Evolutionary conservation across 1,140 invertebrate genomes (phyloP), one percentile per base, ranked within the genome.

Genomic region (Heliconius himera): DNA sequence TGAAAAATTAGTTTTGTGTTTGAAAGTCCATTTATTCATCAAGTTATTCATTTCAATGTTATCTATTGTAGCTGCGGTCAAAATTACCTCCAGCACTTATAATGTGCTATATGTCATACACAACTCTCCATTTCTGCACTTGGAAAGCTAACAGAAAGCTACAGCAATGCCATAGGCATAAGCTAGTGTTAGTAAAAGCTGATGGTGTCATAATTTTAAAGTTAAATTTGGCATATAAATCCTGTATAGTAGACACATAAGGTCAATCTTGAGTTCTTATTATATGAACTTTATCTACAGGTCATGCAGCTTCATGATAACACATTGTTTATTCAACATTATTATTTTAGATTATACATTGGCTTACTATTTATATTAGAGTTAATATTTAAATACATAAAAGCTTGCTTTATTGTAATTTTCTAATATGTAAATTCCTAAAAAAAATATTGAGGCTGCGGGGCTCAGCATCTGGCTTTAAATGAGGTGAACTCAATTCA

Each of bases 231-330:
- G 29, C 26, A 29, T 26, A 16, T 66, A 29, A 29, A 66, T 66
- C 60, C 9, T 66, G 8, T 60, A 8, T 66, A 33, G 33, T 33
- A 5, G 3, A 33, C n/a, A 66, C 16, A 41, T 38, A 71, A 73
- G 49, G 71, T 78, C 71, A 73, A 8, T 73, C 29, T 78, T 22
- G 13, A 70, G 51, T 75, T 74, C 54, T 74, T 56, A 75, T 79
- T 22, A 51, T 8, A 33, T 79, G 73, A 79, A 79, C 78, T 75
- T 72, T 71, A 72, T 79, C 78, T 74, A 56, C 13, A 29, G 78
- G 73, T 79, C 78, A 75, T 74, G 29, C 75, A 41, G 70, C 8
- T 74, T 73, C 16, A 26, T 46, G 72, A 79, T 79, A 79, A 74
- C 20, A 9, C 46, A 33, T 60, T 75, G 26, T 77, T 78, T 78